Conservation (phyloP, 2,888 invertebrate genomes). For the Eugnorisma glareosa region DNA sequence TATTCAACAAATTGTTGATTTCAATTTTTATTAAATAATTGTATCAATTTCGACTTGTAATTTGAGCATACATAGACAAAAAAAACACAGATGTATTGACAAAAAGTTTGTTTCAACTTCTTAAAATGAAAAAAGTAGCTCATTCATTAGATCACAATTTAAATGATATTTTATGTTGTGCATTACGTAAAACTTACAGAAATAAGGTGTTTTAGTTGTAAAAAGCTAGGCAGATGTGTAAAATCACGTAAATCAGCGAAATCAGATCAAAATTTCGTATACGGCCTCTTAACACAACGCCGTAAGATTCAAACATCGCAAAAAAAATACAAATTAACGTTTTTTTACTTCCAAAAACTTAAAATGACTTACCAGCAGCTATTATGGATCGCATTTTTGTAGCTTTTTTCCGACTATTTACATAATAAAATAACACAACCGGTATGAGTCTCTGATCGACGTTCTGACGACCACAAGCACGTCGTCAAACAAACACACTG, state of each 20-base stretch:
- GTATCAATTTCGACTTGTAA: neutral
- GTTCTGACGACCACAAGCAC: conserved; percentile 44
- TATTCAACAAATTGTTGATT: neutral
- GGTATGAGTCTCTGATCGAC: neutral
- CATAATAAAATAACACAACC: conserved; percentile 47
- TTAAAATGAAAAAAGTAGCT: neutral
- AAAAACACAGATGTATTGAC: neutral
- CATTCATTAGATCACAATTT: neutral
- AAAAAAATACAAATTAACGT: conserved; percentile 1
- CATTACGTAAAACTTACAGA: neutral
- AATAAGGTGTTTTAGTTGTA: neutral
- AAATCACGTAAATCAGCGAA: neutral
- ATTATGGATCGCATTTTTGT: conserved; percentile 51
- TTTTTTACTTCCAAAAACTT: conserved; percentile 3
- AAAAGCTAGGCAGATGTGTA: no score
- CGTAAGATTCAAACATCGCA: neutral
- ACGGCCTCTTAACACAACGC: neutral
- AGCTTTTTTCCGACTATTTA: conserved; percentile 37
- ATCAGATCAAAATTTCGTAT: neutral
- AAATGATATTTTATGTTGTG: neutral
- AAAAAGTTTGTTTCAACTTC: neutral
- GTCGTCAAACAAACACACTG: conserved; percentile 54
- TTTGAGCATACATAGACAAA: neutral
- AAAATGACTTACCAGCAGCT: conserved; percentile 58
- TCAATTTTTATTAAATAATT: conserved; percentile 2